phyloP scores from a whole-genome alignment of 1,140 invertebrate genomes.

The Acromyrmex echinatior region DNA sequence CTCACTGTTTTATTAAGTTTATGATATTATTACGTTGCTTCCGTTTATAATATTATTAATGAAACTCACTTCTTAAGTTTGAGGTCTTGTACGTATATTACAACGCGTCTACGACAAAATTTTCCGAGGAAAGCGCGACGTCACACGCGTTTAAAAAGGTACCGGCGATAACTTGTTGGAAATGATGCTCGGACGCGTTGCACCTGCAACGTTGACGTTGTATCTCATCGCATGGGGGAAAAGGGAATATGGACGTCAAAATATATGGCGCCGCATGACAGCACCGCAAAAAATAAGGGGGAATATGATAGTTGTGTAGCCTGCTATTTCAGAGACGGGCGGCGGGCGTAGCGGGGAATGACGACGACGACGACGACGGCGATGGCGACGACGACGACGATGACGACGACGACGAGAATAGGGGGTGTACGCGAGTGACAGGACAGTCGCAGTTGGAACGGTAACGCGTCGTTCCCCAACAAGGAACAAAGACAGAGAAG shows the following conservation, averaged over 20 bases:
- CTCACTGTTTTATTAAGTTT: no score
- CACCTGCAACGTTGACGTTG: constrained; percentile 20
- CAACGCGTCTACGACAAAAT: background rate
- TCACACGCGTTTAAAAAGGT: constrained; percentile 8
- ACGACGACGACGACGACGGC: constrained; percentile 51
- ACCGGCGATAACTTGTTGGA: constrained; percentile 27
- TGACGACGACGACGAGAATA: constrained; percentile 43
- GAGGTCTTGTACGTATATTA: background rate
- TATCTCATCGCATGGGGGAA: constrained; percentile 32
- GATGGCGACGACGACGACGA: constrained; percentile 26
- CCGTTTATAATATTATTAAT: background rate
- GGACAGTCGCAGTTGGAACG: constrained; percentile 40
- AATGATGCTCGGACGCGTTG: constrained; percentile 25
- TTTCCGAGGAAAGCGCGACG: background rate
- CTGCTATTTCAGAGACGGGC: constrained; percentile 75
- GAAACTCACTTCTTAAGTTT: background rate
- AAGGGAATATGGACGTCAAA: constrained; percentile 76
- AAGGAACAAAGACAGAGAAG: constrained; percentile 42
- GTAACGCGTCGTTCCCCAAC: constrained; percentile 54
- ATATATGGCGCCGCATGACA: constrained; percentile 80
- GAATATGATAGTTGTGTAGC: constrained; percentile 82
- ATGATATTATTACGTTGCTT: background rate
- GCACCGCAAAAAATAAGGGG: constrained; percentile 78
- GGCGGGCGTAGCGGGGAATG: background rate
- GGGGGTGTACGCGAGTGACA: constrained; percentile 1